Evolutionary conservation across 2,797 vertebrate species (phyloP), one percentile per base, ranked within the genome.

Genomic region (Rhodeus uyekii): DNA sequence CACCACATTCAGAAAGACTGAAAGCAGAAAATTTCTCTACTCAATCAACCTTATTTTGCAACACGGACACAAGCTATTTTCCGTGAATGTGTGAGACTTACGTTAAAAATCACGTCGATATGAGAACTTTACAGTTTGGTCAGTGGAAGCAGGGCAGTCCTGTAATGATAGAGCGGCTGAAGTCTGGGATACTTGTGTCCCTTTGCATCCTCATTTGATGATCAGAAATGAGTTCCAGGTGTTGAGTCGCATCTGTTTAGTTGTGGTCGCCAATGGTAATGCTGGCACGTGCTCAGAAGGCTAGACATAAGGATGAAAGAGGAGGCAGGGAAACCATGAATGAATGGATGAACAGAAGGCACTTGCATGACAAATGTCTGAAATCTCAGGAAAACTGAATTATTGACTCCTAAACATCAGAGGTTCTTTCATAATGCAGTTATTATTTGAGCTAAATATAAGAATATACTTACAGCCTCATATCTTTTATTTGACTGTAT

Each of bases 161-260:
- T 39, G n/a, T 46, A 76, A 34, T 32, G 44, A 60, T 27, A 58
- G 73, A 12, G 14, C 34, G 60, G 39, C 38, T 18, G 74, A 22
- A 53, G 34, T 69, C 29, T 50, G 27, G 75, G 60, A 46, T 24
- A 5, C 42, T n/a, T 12, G 4, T 8, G 5, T 80, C 78, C 42
- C 42, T 63, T 29, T 6, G 29, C 53, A 38, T 80, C 67, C 29
- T 36, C 68, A 29, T 72, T 48, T 38, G 65, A 42, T 29, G 50
- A 69, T 39, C 36, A 68, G 50, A 79, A 53, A 81, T 46, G 13
- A 73, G 55, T 19, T 75, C 71, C 71, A 81, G 80, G 71, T 75
- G 71, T 53, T 81, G 42, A 5, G 32, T 3, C 9, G 44, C 69
- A 81, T 74, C 60, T 74, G 69, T 65, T 74, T 64, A 64, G 32